Evolutionary conservation across 2,113 vertebrate species (phyloP), one percentile per base, ranked within the genome.

Genomic region (Sprattus sprattus): DNA sequence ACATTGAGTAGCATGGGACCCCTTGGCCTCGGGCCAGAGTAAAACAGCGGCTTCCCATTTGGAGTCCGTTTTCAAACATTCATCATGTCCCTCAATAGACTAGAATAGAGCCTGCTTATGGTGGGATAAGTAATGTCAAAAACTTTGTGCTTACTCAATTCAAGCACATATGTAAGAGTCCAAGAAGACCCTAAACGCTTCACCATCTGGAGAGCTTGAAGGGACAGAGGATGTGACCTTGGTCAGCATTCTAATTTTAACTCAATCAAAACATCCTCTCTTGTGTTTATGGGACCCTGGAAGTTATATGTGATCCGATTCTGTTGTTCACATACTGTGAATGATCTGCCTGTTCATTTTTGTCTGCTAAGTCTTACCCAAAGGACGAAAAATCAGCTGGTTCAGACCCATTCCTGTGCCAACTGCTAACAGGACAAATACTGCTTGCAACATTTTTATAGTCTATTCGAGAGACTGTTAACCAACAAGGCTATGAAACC

Each of bases 141-240:
- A 52, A 52, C 10, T 4, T 15, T 15, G 15, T 52, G 50, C 50
- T 52, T 10, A 57, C 25, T 39, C 39, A 39, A 2, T 0, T 32
- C 28, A 39, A 78, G 39, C 15, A 13, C 28, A 75, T 28, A 13
- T 25, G 25, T 9, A 75, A 16, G 71, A 39, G 10, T 78, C 28
- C 28, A 6, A 78, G 13, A 78, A 32, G 28, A 2, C 28, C 28
- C 32, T 39, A 78, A 78, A 78, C 71, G 15, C 28, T 78, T 32
- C 11, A 25, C 71, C 71, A 78, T 78, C 71, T 78, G 71, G 13
- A 60, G 22, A 20, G 4, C 20, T 60, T 1, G 1, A 20, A 39
- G 44, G 71, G 71, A 78, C 32, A 78, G 32, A 78, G 71, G 71
- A 78, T 78, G 71, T 78, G 71, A 78, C 71, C 28, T 78, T 78